Evolutionary conservation across 2,797 vertebrate genomes (phyloP), one percentile per base, ranked within the genome.

Genomic region (Perodicticus potto): DNA sequence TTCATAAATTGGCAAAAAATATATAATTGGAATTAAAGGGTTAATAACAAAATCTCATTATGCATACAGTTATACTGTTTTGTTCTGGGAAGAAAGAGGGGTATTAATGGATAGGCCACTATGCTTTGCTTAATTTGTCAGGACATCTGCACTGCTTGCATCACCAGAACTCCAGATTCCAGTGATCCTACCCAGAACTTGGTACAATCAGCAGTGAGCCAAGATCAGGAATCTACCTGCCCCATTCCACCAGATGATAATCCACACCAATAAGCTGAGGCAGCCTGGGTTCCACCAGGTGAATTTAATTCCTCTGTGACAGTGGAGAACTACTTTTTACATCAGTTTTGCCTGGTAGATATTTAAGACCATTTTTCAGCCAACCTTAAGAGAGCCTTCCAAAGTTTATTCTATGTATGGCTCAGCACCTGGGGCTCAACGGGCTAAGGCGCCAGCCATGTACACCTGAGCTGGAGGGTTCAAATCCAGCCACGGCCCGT

Each of bases 311-410:
- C 12, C 14, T 76, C 67, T 40, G 19, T 67, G 29, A 32, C 37
- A 19, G 22, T n/a, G 43, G 32, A 16, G 93, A 78, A n/a, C 2
- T 7, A 53, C 19, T 17, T 91, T 85, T 61, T 20, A 45, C 9
- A 59, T 57, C 53, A 59, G 5, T 61, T 74, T 89, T 86, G 74
- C 78, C 78, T 92, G 40, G 49, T 92, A 87, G 53, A 78, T 73
- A 23, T 81, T 86, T 80, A 77, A 72, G 63, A 84, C 40, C 77
- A 22, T 4, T 63, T 95, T 65, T 70, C 43, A 53, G n/a, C 61
- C 49, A 43, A 65, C 7, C 34, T 89, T 45, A 86, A 40, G 37
- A n/a, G 37, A 74, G 49, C 25, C 76, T 92, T 65, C 37, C 11
- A 29, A 74, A 49, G 25, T 61, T 53, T 43, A 29, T 63, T 63